Evolutionary conservation across 2,113 vertebrate species (phyloP).

Genomic region (Forbesichthys papilliferus): DNA sequence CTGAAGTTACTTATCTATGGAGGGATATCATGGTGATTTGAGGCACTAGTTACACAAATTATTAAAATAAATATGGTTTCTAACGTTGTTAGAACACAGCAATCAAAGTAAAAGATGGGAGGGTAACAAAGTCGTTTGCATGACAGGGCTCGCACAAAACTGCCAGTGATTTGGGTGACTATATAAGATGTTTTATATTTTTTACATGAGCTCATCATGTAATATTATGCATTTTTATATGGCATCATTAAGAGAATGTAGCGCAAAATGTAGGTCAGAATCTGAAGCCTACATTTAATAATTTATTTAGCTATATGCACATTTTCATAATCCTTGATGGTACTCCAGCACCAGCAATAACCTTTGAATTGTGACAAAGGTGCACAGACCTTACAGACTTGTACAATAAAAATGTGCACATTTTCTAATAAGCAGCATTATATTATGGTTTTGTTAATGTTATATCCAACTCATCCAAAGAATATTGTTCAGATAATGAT

Average conservation of each 20-base stretch:
- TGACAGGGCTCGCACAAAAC: conserved; percentile 32
- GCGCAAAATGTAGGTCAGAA: conserved; percentile 26
- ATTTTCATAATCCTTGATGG: conserved; percentile 29
- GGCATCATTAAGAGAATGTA: conserved; percentile 13
- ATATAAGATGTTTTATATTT: conserved; percentile 56
- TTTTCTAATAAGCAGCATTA: conserved; percentile 50
- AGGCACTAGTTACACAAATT: too few species aligned
- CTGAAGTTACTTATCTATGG: too few species aligned
- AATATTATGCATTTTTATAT: conserved; percentile 55
- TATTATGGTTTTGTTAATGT: conserved; percentile 11
- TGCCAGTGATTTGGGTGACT: conserved; percentile 31
- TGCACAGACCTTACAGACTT: conserved; percentile 41
- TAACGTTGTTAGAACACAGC: too few species aligned
- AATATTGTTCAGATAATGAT: conserved; percentile 18
- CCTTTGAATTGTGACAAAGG: conserved; percentile 25
- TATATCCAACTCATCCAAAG: conserved; percentile 22
- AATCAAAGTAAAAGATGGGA: background rate
- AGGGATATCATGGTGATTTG: too few species aligned
- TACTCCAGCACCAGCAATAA: conserved; percentile 24
- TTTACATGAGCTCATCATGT: conserved; percentile 52
- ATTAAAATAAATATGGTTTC: too few species aligned
- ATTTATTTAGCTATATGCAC: conserved; percentile 46
- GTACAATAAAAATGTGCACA: conserved; percentile 50
- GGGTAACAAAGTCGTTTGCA: conserved; percentile 14
- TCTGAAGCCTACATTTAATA: conserved; percentile 20